Conservation (phyloP, 2,113 vertebrate genomes). For the Corythaixoides concolor region DNA sequence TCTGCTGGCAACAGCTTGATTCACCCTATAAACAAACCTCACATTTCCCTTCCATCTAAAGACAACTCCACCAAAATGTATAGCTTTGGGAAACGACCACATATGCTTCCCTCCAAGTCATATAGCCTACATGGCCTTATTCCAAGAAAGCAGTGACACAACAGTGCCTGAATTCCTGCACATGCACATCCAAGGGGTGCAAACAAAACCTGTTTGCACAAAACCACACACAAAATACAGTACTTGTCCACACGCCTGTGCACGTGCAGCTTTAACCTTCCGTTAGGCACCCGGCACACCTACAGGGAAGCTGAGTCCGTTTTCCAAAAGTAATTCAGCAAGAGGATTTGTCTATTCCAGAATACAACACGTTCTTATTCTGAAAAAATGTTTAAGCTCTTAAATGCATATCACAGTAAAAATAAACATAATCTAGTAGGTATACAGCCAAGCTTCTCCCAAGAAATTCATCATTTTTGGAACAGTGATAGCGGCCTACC, state of each 20-base stretch:
- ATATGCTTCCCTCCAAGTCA: background rate
- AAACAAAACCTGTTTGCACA: background rate
- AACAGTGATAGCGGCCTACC: background rate
- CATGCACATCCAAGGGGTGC: fast-evolving
- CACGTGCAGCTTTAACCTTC: background rate
- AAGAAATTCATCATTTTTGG: background rate
- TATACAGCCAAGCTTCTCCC: background rate
- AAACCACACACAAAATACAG: background rate
- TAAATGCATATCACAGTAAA: background rate
- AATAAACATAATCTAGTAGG: background rate
- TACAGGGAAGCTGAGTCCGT: background rate
- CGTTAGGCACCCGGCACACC: background rate
- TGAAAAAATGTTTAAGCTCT: background rate
- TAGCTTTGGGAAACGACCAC: background rate
- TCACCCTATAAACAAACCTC: background rate
- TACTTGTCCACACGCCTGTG: fast-evolving
- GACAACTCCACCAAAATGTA: too few relatives aligned
- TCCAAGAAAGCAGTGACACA: background rate
- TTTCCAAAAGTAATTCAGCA: background rate
- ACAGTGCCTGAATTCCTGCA: background rate
- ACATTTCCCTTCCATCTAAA: background rate
- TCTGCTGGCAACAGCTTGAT: background rate
- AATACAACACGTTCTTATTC: background rate
- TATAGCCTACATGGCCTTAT: background rate
- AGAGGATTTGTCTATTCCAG: background rate